These are phyloP conservation scores for Spea multiplicata DNA, from an alignment of 2,113 vertebrate species.

Conservation along the genomic window DNA sequence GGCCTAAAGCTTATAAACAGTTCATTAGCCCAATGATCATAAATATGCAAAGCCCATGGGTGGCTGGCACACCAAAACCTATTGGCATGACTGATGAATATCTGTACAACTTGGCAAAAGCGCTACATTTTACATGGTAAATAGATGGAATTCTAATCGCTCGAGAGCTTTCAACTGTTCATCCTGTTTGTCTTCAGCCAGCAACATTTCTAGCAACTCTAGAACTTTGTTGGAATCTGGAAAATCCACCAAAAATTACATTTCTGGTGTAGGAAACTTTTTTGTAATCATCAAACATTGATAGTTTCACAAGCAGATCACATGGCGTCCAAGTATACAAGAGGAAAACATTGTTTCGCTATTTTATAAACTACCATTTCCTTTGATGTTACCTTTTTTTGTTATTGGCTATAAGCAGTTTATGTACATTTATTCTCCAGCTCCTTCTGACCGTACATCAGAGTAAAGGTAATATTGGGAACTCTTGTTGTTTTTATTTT, in stretches of 20 bases:
- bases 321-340: no score
- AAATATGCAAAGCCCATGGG: no score
- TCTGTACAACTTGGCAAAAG: no score
- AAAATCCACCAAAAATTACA: background rate
- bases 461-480: background rate
- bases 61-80: no score
- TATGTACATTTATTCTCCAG: background rate
- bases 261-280: background rate
- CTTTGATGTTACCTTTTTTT: background rate
- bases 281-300: background rate
- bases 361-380: no score
- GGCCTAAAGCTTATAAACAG: no score
- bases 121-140: no score
- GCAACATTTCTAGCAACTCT: background rate
- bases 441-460: constrained; percentile 1
- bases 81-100: no score
- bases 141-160: no score
- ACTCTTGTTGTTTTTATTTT: constrained; percentile 16
- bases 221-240: background rate
- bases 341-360: no score
- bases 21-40: no score
- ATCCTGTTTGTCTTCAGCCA: background rate
- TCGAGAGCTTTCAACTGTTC: background rate
- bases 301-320: no score
- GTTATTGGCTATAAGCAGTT: constrained; percentile 6